phyloP scores from a whole-genome alignment of 2,113 vertebrate species.

The Motacilla alba region DNA sequence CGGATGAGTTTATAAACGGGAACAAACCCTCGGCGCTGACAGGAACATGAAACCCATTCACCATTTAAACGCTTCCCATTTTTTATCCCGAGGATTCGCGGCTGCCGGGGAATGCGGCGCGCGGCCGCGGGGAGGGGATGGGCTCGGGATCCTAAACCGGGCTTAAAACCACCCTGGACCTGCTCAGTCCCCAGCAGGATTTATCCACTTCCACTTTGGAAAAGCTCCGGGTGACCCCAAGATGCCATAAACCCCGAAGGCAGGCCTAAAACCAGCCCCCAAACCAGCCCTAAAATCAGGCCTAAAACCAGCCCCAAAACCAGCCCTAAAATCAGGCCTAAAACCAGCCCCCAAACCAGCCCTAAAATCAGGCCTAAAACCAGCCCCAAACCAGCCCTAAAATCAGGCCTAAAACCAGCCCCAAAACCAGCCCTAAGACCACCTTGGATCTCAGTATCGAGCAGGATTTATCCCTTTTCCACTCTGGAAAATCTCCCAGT shows the following conservation, averaged over 20 bases:
- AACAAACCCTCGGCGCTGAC: slow-evolving; percentile 82
- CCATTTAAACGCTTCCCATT: slow-evolving; percentile 46
- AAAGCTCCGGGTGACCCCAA: background rate
- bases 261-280: background rate
- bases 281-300: background rate
- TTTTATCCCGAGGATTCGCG: background rate
- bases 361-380: background rate
- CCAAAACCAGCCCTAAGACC: no score
- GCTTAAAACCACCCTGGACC: accelerated
- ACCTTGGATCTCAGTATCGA: background rate
- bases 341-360: background rate
- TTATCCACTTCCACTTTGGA: accelerated
- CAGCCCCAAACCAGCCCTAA: no score
- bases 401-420: background rate
- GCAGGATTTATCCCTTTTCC: accelerated
- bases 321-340: background rate
- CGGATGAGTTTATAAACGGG: slow-evolving; percentile 85
- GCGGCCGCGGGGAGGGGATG: background rate
- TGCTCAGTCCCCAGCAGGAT: background rate
- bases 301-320: background rate
- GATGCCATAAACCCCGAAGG: background rate
- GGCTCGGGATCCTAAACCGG: accelerated
- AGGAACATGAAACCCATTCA: slow-evolving; percentile 82
- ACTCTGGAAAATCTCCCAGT: accelerated
- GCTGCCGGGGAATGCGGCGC: slow-evolving; percentile 46